Percentiles rank a stretch among this genome's conserved stretches.
phyloP scores from a whole-genome alignment of 2,888 invertebrate genomes.

The Calameuta idolon region DNA sequence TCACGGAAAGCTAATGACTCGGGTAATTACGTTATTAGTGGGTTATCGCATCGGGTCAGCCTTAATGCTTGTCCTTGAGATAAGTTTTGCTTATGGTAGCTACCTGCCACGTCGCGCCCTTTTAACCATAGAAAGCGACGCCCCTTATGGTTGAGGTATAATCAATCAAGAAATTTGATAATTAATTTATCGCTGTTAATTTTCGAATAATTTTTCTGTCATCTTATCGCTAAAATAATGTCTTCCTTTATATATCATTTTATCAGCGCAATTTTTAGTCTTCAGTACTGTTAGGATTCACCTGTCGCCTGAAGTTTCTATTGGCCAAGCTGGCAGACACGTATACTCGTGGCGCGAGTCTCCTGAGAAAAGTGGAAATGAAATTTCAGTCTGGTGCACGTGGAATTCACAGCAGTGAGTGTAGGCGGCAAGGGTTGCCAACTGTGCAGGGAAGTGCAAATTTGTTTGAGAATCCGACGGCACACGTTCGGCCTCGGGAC shows the following conservation, averaged over 20 bases:
- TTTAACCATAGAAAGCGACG: not conserved
- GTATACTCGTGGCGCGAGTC: not conserved
- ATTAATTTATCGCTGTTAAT: not conserved
- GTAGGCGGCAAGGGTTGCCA: not conserved
- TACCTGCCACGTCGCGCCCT: not conserved
- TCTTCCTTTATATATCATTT: not conserved
- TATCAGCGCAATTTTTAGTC: not conserved
- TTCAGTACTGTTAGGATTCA: not conserved
- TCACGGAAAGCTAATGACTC: not conserved
- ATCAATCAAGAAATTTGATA: not conserved
- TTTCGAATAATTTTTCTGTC: not conserved
- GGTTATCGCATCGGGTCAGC: not conserved
- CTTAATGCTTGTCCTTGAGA: not conserved
- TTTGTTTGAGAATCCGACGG: not conserved
- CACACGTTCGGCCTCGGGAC: not conserved
- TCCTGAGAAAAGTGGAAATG: not conserved
- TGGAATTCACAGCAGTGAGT: not conserved
- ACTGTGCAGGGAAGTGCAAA: not conserved
- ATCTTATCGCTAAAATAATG: not conserved
- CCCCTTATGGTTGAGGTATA: not conserved
- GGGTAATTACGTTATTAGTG: conserved; percentile 4
- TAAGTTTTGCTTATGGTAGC: not conserved
- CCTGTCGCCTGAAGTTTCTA: not conserved
- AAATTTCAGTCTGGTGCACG: not conserved
- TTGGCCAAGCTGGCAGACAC: not conserved